These are phyloP conservation scores for Hipparchia sbordonii DNA, from an alignment of 2,888 invertebrate species.

Conservation along the genomic window DNA sequence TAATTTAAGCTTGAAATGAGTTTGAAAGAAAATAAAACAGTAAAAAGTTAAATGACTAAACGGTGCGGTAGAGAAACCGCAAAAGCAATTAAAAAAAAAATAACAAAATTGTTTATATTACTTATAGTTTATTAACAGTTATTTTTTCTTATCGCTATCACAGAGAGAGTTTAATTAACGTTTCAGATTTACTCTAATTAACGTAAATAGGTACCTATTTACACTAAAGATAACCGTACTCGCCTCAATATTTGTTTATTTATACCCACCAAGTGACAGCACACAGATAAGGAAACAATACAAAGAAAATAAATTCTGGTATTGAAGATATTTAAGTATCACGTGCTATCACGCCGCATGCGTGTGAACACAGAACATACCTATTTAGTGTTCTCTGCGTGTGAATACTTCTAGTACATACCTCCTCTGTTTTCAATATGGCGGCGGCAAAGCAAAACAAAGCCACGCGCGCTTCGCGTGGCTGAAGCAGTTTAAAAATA, in stretches of 20 bases:
- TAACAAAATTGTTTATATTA: conserved; percentile 31
- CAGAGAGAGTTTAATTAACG: conserved; percentile 47
- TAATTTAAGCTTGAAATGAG: no score
- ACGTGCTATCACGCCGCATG: conserved; percentile 51
- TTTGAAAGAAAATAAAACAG: no score
- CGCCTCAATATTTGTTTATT: conserved; percentile 34
- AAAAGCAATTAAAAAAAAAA: conserved; percentile 18
- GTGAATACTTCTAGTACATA: conserved; percentile 47
- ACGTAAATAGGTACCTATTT: conserved; percentile 46
- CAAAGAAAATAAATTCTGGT: conserved; percentile 50
- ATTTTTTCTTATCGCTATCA: conserved; percentile 40
- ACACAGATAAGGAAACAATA: conserved; percentile 51
- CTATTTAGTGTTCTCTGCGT: conserved; percentile 46
- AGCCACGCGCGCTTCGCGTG: conserved; percentile 74
- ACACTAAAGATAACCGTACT: conserved; percentile 52
- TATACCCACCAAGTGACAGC: conserved; percentile 55
- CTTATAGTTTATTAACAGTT: conserved; percentile 31
- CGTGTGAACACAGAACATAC: no score
- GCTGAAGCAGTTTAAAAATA: conserved; percentile 70
- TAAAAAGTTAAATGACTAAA: no score
- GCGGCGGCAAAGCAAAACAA: conserved; percentile 72
- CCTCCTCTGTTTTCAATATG: conserved; percentile 47
- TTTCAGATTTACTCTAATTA: conserved; percentile 59
- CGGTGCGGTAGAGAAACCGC: not conserved
- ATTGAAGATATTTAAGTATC: conserved; percentile 10